Evolutionary conservation across 2,113 vertebrate genomes (phyloP).

Genomic region (Percina caprodes): DNA sequence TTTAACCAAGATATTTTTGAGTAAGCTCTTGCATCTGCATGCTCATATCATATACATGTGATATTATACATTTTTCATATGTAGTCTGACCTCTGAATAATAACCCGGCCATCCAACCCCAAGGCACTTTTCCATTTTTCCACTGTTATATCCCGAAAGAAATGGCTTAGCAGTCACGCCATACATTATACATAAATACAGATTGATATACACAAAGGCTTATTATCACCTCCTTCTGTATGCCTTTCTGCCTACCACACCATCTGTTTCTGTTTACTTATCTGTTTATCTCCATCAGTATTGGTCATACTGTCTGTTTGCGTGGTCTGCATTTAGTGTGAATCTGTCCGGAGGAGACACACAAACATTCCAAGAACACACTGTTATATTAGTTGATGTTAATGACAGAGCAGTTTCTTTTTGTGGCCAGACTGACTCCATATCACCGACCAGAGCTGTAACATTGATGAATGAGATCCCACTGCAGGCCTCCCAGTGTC

Average conservation of each 20-base stretch:
- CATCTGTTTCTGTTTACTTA: slow-evolving; percentile 20
- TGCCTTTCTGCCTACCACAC: slow-evolving; percentile 5
- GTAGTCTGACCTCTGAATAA: slow-evolving; percentile 19
- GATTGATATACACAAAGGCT: neutral
- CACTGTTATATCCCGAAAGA: slow-evolving; percentile 18
- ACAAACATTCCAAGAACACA: slow-evolving; percentile 44
- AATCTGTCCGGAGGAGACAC: slow-evolving; percentile 44
- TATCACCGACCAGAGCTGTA: slow-evolving; percentile 64
- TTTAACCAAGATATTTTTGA: neutral
- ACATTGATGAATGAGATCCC: slow-evolving; percentile 75
- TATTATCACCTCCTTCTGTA: slow-evolving; percentile 11
- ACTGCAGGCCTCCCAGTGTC: slow-evolving; percentile 61
- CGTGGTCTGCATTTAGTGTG: slow-evolving; percentile 35
- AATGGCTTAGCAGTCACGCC: neutral
- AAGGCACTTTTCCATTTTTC: slow-evolving; percentile 31
- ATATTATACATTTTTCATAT: slow-evolving; percentile 18
- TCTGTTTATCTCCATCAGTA: slow-evolving; percentile 38
- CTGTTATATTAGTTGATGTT: slow-evolving; percentile 64
- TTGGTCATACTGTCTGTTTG: slow-evolving; percentile 32
- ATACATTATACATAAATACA: slow-evolving; percentile 12
- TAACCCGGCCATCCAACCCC: slow-evolving; percentile 16
- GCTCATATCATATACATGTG: neutral
- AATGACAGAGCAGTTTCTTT: slow-evolving; percentile 72
- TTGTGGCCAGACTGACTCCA: slow-evolving; percentile 74
- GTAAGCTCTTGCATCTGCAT: neutral